phyloP scores from a whole-genome alignment of 2,797 vertebrate genomes.

The Caiman crocodilus region DNA sequence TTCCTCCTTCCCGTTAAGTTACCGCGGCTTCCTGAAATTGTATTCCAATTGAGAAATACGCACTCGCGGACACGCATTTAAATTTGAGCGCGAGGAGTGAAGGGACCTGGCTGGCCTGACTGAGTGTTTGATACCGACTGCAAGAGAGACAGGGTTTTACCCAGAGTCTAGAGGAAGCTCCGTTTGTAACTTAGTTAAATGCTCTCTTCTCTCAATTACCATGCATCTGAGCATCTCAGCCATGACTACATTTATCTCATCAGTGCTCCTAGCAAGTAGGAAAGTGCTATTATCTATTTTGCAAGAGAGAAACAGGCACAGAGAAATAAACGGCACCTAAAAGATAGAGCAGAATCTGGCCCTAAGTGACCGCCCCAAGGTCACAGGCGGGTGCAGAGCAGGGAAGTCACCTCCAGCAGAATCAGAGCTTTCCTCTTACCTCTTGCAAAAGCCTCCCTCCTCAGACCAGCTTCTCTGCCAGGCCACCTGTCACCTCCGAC shows the following conservation, averaged over 20 bases:
- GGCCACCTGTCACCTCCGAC: too few relatives aligned
- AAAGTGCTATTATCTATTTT: not conserved
- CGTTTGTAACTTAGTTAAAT: not conserved
- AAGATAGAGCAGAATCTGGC: not conserved
- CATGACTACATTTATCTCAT: not conserved
- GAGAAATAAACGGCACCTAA: not conserved
- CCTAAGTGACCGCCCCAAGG: not conserved
- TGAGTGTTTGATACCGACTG: not conserved
- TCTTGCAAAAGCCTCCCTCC: not conserved
- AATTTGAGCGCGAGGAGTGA: not conserved
- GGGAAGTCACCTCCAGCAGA: not conserved
- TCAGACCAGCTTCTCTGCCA: not conserved
- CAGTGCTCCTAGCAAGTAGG: not conserved
- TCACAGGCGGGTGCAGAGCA: not conserved
- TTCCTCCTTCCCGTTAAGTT: not conserved
- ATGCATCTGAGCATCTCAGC: not conserved
- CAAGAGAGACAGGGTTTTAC: not conserved
- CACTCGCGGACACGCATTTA: not conserved
- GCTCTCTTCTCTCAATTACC: not conserved
- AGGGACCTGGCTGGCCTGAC: not conserved
- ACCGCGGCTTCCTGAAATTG: not conserved
- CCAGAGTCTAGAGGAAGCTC: not conserved
- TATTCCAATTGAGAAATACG: not conserved
- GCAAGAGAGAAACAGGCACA: too few relatives aligned
- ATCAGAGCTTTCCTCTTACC: not conserved